phyloP scores from a whole-genome alignment of 35 echinoderm and acorn worm species.

The Strongylocentrotus purpuratus region DNA sequence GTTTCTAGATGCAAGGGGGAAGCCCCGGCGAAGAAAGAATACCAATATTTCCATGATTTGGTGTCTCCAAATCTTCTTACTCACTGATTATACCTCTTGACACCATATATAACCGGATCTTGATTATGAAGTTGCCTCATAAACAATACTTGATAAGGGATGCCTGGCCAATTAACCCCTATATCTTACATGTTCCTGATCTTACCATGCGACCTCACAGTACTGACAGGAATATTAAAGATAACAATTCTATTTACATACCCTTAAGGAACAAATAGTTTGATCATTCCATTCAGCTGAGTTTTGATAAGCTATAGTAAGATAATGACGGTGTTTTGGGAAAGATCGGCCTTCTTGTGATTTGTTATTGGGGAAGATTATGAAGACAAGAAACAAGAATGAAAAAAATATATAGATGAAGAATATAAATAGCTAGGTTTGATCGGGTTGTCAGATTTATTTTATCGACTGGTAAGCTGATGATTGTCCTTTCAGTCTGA shows the following conservation, averaged over 20 bases:
- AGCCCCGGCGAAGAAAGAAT: no score
- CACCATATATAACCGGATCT: no score
- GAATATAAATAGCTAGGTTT: neutral
- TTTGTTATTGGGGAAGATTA: neutral
- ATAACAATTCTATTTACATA: neutral
- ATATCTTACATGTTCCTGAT: no score
- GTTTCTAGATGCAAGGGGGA: no score
- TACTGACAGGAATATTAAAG: no score
- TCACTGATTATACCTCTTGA: no score
- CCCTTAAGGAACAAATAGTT: neutral
- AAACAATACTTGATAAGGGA: no score
- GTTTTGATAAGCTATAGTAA: neutral
- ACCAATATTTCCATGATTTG: no score
- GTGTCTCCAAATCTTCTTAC: no score
- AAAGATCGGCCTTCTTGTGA: neutral
- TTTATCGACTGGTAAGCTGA: neutral
- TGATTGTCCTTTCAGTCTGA: neutral
- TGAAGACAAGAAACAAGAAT: neutral
- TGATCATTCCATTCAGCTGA: no score
- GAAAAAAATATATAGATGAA: neutral
- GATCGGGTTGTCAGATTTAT: neutral
- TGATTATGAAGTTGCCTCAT: no score
- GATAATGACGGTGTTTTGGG: neutral
- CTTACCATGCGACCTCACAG: neutral
- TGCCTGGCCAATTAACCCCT: no score